Evolutionary conservation across 1,140 invertebrate genomes (phyloP), one percentile per base, ranked within the genome.

Genomic region (Heliconius eleuchia): DNA sequence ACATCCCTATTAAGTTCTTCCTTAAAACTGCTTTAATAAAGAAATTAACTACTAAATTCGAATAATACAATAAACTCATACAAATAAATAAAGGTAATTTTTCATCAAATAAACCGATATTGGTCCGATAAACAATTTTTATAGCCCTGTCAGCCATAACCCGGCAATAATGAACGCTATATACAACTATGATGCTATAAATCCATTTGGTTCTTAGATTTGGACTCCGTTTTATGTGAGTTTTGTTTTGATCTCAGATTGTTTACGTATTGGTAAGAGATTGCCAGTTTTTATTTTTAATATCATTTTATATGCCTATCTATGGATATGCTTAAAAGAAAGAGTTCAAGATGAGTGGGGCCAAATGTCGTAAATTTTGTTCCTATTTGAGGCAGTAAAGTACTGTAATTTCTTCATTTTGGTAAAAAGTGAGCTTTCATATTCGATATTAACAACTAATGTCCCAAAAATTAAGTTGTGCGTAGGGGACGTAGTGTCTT

Each of bases 91-190:
- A 73, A 52, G 30, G 76, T 81, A 74, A 81, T 75, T 74, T 78
- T 80, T 78, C 74, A 52, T 1, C 76, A 81, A 78, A 81, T 81
- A 81, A 81, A 81, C 80, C 76, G 76, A 81, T 81, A 81, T 81
- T 81, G 80, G 76, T 72, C 76, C 80, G 80, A 81, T 81, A 81
- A 78, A 81, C 76, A 75, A 81, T 81, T 81, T 81, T 81, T 81
- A 81, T 81, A 78, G 76, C 73, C 34, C 34, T 52, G 80, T 81
- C 80, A 81, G 76, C 72, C 37, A 81, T 81, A 81, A 78, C 76
- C 66, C 72, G 71, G 71, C 66, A 16, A 76, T 81, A 81, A 81
- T 80, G 79, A 80, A 80, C 74, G 76, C 70, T 76, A 50, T 77
- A 66, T 27, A 66, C 57, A 66, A 66, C 57, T 66, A 66, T 66